These are phyloP conservation scores for Mus minutoides DNA, from an alignment of 2,797 vertebrate species.

Conservation along the genomic window DNA sequence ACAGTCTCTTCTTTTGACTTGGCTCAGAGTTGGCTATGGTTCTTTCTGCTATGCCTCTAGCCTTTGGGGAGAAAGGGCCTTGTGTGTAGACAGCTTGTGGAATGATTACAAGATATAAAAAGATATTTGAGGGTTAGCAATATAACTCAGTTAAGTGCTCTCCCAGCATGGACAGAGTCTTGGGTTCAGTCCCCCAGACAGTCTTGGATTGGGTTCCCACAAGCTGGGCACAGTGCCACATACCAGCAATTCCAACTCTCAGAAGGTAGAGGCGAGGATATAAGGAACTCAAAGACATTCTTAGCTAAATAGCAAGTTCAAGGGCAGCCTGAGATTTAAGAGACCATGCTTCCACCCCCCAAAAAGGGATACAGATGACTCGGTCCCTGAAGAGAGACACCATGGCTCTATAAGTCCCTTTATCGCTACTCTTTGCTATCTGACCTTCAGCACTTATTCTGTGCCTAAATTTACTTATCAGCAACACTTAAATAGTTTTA, in stretches of 20 bases:
- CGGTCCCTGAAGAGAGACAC: neutral
- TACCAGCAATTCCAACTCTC: neutral
- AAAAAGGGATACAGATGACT: neutral
- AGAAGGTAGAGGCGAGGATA: neutral
- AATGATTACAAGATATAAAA: neutral
- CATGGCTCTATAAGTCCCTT: neutral
- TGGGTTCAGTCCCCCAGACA: neutral
- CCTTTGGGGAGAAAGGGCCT: conserved; percentile 20
- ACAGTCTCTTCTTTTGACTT: neutral
- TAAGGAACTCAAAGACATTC: neutral
- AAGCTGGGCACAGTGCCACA: neutral
- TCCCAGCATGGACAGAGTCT: neutral
- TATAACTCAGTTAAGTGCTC: neutral
- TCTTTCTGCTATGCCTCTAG: neutral
- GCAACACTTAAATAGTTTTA: conserved; percentile 13
- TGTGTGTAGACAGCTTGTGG: neutral
- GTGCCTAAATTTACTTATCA: conserved; percentile 66
- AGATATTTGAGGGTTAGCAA: neutral
- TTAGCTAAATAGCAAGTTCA: neutral
- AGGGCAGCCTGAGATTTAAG: neutral
- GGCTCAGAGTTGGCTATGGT: neutral
- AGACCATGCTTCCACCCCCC: neutral
- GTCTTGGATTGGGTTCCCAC: neutral
- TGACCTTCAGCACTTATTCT: neutral
- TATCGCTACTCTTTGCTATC: neutral